These are phyloP conservation scores for Copidosoma floridanum DNA, from an alignment of 1,140 invertebrate species.

Conservation along the genomic window DNA sequence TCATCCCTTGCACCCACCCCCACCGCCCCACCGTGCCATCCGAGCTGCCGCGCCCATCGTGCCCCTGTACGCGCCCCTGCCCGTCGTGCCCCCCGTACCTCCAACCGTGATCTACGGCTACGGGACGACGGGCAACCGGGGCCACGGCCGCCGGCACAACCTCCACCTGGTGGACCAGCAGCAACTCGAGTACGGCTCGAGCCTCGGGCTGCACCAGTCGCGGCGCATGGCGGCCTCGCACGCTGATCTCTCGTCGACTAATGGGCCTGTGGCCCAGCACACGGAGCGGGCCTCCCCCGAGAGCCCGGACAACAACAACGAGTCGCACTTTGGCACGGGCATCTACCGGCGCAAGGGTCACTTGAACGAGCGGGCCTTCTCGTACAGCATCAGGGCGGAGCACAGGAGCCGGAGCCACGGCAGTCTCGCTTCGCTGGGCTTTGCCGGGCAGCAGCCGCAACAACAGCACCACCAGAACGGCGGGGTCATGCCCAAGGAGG, in stretches of 20 bases:
- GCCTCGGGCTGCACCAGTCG: slow-evolving; percentile 44
- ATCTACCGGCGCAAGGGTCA: slow-evolving; percentile 89
- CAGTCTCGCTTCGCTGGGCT: slow-evolving; percentile 76
- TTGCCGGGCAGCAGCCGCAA: slow-evolving; percentile 34
- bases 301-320: slow-evolving; percentile 66
- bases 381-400: slow-evolving; percentile 90
- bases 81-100: slow-evolving; percentile 58
- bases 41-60: slow-evolving; percentile 51
- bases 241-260: not conserved
- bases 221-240: slow-evolving; percentile 47
- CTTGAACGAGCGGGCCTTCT: slow-evolving; percentile 89
- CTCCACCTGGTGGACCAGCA: no score
- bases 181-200: slow-evolving; percentile 50
- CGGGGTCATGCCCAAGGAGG: slow-evolving; percentile 46
- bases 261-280: slow-evolving; percentile 38
- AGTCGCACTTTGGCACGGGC: slow-evolving; percentile 80
- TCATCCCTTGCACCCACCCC: slow-evolving; percentile 46
- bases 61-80: slow-evolving; percentile 53
- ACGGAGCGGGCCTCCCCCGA: slow-evolving; percentile 57
- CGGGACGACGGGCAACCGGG: slow-evolving; percentile 60
- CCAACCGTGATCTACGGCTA: slow-evolving; percentile 55
- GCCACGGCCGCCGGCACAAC: slow-evolving; percentile 59
- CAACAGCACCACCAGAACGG: not conserved
- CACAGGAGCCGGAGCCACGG: slow-evolving; percentile 88
- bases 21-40: slow-evolving; percentile 50